phyloP scores from a whole-genome alignment of 2,797 vertebrate genomes.

The Taeniopygia guttata region DNA sequence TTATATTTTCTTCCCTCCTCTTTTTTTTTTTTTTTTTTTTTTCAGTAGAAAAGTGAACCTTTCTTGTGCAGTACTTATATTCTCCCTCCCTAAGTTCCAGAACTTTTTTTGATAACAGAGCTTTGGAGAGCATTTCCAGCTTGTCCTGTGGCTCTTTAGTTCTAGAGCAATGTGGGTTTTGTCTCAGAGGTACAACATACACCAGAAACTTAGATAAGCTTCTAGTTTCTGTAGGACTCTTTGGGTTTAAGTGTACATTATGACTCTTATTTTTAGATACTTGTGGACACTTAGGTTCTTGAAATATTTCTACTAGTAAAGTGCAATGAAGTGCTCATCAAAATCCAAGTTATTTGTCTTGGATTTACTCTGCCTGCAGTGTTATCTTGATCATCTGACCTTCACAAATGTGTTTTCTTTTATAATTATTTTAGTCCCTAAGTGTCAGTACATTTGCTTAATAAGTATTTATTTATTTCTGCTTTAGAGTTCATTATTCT shows the following conservation, averaged over 20 bases:
- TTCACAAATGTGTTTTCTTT: slow-evolving; percentile 27
- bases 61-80: neutral
- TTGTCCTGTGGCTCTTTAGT: neutral
- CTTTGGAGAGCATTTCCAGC: neutral
- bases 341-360: slow-evolving; percentile 6
- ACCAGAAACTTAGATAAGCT: slow-evolving; percentile 48
- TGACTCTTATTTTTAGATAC: neutral
- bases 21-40: neutral
- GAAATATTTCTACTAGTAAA: slow-evolving; percentile 21
- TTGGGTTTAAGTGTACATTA: neutral
- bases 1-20: neutral
- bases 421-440: neutral
- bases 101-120: neutral
- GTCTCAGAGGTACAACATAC: neutral
- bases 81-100: neutral
- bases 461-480: slow-evolving; percentile 20
- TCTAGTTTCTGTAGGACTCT: slow-evolving; percentile 20
- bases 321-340: neutral
- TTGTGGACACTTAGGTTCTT: neutral
- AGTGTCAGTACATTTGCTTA: slow-evolving; percentile 1
- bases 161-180: slow-evolving; percentile 8
- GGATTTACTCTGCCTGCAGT: neutral
- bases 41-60: neutral
- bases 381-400: neutral
- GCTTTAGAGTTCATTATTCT: neutral